Evolutionary conservation across 2,797 vertebrate genomes (phyloP).

Genomic region (Cynodonichthys magdalenae): DNA sequence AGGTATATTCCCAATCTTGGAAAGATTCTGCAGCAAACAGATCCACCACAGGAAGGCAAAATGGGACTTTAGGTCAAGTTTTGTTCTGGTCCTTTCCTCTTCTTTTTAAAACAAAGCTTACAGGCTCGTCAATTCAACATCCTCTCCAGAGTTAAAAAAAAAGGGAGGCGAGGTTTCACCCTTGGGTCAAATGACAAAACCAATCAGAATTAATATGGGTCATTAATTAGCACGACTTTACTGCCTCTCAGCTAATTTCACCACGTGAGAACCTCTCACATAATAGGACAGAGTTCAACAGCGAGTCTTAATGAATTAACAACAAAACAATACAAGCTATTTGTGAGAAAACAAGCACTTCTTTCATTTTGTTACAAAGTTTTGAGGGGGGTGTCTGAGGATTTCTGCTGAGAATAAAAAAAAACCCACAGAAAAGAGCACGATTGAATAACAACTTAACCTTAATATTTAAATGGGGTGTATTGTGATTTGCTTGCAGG

Average conservation of each 20-base stretch:
- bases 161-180: conserved; percentile 26
- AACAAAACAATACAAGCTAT: conserved; percentile 17
- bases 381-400: neutral
- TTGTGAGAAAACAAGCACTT: conserved; percentile 15
- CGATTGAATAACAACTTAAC: neutral
- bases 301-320: conserved; percentile 18
- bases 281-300: conserved; percentile 26
- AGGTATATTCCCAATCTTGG: conserved; percentile 21
- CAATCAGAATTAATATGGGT: conserved; percentile 59
- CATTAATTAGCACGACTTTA: conserved; percentile 49
- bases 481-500: too few relatives aligned
- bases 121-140: conserved; percentile 11
- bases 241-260: conserved; percentile 33
- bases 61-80: neutral
- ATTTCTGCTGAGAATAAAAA: conserved; percentile 10
- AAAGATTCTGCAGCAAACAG: neutral
- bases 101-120: conserved; percentile 7
- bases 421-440: neutral
- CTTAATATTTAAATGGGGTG: too few relatives aligned
- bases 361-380: conserved; percentile 24
- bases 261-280: conserved; percentile 4
- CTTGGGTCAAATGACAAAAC: conserved; percentile 55
- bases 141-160: conserved; percentile 29
- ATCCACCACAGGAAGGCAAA: neutral
- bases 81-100: conserved; percentile 28